Evolutionary conservation across 2,888 invertebrate species (phyloP), one percentile per base, ranked within the genome.

Genomic region (Zhuqinia jingwanae): DNA sequence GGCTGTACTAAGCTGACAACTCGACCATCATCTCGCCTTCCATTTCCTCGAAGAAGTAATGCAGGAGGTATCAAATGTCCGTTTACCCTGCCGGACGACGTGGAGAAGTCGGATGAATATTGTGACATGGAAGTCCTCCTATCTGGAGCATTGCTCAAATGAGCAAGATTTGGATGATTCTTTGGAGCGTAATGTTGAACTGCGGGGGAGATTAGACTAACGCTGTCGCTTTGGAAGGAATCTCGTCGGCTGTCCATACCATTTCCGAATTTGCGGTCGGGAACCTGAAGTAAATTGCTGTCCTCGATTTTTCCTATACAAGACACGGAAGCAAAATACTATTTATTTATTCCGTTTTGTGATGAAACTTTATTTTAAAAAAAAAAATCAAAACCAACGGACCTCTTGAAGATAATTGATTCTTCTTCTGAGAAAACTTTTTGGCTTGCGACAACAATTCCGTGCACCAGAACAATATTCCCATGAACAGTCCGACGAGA

Each of bases 391-490:
- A n/a, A n/a, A 30, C 17, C 11, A 30, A 27, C 65, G n/a, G n/a
- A 85, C 85, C 79, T 73, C 79, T 56, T 27, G 78, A 45, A 3
- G 84, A 78, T 11, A 85, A 53, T 65, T 86, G 63, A 63, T 86
- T 80, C 22, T 86, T 81, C 65, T 86, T 86, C 30, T 81, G 80
- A 0, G 80, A 87, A 50, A 82, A 60, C 27, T 58, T 77, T 45
- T 81, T 81, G 27, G 81, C 80, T n/a, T 87, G 81, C 15, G 77
- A 77, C 56, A 83, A 85, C 30, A 88, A 76, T 60, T 88, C 87
- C 6, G 70, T 70, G 63, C 88, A 88, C 88, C 88, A 88, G 36
- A 87, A 88, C 13, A 88, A 78, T 65, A 87, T 68, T 8, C 88
- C 88, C 3, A 88, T 65, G 50, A 87, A 50, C 22, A 88, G 78